phyloP scores from a whole-genome alignment of 2,888 invertebrate species.

The Pherbina coryleti region DNA sequence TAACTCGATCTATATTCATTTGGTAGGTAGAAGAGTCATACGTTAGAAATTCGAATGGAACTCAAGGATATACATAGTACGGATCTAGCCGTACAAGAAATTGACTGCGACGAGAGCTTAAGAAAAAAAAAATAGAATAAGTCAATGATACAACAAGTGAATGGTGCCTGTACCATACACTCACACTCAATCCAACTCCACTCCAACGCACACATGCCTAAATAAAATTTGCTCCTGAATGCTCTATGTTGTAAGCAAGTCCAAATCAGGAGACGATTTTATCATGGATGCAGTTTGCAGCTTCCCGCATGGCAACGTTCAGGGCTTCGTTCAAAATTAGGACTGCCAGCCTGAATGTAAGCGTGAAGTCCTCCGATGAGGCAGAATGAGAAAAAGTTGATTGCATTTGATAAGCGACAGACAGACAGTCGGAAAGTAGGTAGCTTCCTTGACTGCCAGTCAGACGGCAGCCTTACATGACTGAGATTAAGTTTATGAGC shows the following conservation, averaged over 20 bases:
- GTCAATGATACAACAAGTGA: slow-evolving; percentile 8
- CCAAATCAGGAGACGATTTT: slow-evolving; percentile 9
- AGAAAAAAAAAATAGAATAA: neutral
- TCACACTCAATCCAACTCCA: neutral
- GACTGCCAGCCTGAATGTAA: neutral
- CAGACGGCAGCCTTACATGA: slow-evolving; percentile 20
- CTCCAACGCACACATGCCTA: neutral
- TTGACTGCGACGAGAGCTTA: slow-evolving; percentile 12
- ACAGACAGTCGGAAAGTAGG: slow-evolving; percentile 49
- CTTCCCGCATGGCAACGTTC: neutral
- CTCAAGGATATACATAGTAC: neutral
- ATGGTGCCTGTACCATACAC: neutral
- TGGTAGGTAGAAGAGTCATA: neutral
- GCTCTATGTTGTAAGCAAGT: neutral
- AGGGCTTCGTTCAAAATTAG: neutral
- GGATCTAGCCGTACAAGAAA: neutral
- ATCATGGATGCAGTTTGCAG: slow-evolving; percentile 15
- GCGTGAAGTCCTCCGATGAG: neutral
- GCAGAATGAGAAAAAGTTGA: neutral
- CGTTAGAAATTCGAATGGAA: neutral
- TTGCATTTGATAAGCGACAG: slow-evolving; percentile 27
- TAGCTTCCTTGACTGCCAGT: slow-evolving; percentile 50
- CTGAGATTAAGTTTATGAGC: slow-evolving; percentile 22
- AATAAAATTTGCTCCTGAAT: slow-evolving; percentile 16
- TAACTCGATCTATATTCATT: neutral